Evolutionary conservation across 2,113 vertebrate species (phyloP).

Genomic region (Vulpes ferrilata): DNA sequence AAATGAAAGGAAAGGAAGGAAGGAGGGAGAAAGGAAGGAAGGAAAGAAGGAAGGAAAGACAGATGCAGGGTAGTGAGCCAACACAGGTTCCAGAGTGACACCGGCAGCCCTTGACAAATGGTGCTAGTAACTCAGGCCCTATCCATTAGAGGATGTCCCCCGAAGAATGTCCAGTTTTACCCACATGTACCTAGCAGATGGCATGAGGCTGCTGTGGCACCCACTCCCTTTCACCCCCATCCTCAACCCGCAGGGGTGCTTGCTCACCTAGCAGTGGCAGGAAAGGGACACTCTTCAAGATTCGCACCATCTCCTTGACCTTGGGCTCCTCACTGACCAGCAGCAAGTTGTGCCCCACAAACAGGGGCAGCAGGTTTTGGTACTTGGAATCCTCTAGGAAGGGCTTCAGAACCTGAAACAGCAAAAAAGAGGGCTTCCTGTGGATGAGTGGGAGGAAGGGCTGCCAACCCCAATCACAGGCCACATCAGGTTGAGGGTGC

Average conservation of each 20-base stretch:
- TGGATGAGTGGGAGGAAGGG: fast-evolving
- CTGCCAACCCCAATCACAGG: background rate
- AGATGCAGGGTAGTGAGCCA: background rate
- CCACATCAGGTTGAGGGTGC: background rate
- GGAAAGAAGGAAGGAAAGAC: background rate
- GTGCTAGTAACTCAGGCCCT: background rate
- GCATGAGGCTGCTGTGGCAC: background rate
- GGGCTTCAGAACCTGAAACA: conserved; percentile 88
- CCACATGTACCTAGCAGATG: background rate
- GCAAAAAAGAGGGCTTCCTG: background rate
- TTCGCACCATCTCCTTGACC: conserved; percentile 92
- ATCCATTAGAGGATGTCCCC: background rate
- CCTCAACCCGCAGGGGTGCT: no score
- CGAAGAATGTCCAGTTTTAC: background rate
- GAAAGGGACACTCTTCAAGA: conserved; percentile 89
- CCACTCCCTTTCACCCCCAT: background rate
- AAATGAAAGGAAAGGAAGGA: background rate
- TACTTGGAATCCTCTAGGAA: conserved; percentile 89
- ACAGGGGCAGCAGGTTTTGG: conserved; percentile 91
- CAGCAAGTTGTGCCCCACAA: conserved; percentile 91
- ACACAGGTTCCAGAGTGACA: background rate
- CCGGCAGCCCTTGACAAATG: background rate
- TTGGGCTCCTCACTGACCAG: conserved; percentile 92
- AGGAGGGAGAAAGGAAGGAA: background rate
- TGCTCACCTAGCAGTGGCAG: conserved; percentile 92